Evolutionary conservation across 2,888 invertebrate genomes (phyloP).

Genomic region (Leucozona laternaria): DNA sequence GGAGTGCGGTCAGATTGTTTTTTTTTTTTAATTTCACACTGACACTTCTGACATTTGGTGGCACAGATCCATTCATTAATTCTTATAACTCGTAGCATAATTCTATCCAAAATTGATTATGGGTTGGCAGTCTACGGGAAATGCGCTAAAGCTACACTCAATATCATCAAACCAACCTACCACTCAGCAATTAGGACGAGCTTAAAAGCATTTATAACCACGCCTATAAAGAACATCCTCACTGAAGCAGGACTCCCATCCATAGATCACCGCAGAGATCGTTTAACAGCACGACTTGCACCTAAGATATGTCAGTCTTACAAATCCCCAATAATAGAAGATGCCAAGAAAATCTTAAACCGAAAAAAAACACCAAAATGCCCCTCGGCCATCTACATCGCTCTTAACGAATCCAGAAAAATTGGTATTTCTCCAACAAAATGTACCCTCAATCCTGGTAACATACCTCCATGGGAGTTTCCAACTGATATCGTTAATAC

Average conservation of each 20-base stretch:
- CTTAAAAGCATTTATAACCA: slow-evolving; percentile 2
- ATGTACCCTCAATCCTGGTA: not conserved
- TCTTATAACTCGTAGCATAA: slow-evolving; percentile 24
- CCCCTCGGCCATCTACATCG: too few relatives aligned
- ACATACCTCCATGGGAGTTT: not conserved
- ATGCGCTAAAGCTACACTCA: slow-evolving; percentile 1
- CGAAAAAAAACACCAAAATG: too few relatives aligned
- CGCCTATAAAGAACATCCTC: not conserved
- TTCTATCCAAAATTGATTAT: slow-evolving; percentile 56
- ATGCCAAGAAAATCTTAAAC: too few relatives aligned
- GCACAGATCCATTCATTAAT: too few relatives aligned
- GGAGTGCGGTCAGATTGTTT: too few relatives aligned
- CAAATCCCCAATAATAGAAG: too few relatives aligned
- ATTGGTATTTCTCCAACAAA: too few relatives aligned
- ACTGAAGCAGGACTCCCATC: not conserved
- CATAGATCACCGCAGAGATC: not conserved
- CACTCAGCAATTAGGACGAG: slow-evolving; percentile 32
- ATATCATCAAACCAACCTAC: slow-evolving; percentile 15
- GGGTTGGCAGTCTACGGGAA: too few relatives aligned
- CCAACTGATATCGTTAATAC: not conserved
- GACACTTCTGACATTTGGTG: too few relatives aligned
- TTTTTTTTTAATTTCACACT: too few relatives aligned
- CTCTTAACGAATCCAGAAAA: not conserved
- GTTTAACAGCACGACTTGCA: not conserved
- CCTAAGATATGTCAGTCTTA: too few relatives aligned